Percentiles rank a stretch among this genome's conserved stretches.
These are phyloP conservation scores for Aplocera efformata DNA, from an alignment of 2,888 invertebrate species.

Conservation along the genomic window DNA sequence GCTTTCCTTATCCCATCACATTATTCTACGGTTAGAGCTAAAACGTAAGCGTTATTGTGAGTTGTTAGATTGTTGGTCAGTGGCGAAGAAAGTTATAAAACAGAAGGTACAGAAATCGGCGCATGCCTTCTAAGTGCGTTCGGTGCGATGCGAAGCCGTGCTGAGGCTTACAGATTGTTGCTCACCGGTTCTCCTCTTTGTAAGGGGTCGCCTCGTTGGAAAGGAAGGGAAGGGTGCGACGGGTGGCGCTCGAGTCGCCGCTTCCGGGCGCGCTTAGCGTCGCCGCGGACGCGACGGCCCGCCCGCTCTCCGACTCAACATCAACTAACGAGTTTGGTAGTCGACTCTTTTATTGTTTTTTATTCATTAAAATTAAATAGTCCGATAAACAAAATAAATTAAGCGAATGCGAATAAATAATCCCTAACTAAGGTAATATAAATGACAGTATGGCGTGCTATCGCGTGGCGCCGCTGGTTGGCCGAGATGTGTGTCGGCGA, in stretches of 20 bases:
- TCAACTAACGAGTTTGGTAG: conserved; percentile 66
- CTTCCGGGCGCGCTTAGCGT: conserved; percentile 29
- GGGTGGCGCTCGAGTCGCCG: conserved; percentile 56
- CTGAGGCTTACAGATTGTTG: conserved; percentile 73
- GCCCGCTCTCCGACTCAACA: conserved; percentile 53
- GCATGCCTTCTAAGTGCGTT: conserved; percentile 72
- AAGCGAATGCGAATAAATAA: conserved; percentile 78
- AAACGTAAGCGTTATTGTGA: conserved; percentile 71
- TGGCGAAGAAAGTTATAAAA: conserved; percentile 69
- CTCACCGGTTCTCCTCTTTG: conserved; percentile 76
- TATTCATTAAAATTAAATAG: conserved; percentile 69
- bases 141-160: conserved; percentile 75
- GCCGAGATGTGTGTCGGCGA: conserved; percentile 72
- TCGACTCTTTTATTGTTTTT: conserved; percentile 76
- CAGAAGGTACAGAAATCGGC: conserved; percentile 47
- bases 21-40: conserved; percentile 67
- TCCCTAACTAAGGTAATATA: conserved; percentile 77
- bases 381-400: conserved; percentile 78
- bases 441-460: conserved; percentile 73
- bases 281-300: conserved; percentile 39
- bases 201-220: conserved; percentile 65
- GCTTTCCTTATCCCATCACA: conserved; percentile 89
- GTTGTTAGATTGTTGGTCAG: conserved; percentile 62
- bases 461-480: conserved; percentile 72
- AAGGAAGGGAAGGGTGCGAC: conserved; percentile 51